Conservation (phyloP, 2,797 vertebrate species). For the Phyllotis vaccarum region DNA sequence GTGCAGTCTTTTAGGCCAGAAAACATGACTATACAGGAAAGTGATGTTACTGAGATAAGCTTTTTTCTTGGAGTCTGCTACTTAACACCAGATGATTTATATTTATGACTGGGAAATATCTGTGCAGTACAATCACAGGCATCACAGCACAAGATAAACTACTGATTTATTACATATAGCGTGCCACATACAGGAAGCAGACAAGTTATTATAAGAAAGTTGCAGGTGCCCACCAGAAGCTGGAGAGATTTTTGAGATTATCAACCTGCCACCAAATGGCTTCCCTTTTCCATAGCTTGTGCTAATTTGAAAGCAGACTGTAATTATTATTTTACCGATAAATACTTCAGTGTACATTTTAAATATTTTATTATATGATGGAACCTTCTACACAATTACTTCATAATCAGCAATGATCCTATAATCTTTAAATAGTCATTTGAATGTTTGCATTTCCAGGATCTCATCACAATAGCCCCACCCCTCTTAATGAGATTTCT, state of each 20-base stretch:
- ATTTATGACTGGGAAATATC: not conserved
- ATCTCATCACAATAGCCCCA: not conserved
- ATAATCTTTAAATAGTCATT: not conserved
- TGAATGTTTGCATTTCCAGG: not conserved
- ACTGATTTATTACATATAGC: not conserved
- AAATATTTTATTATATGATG: conserved; percentile 22
- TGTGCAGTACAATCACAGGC: not conserved
- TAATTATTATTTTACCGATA: not conserved
- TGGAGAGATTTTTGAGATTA: not conserved
- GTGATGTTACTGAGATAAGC: not conserved
- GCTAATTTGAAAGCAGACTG: conserved; percentile 10
- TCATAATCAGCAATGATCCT: conserved; percentile 24
- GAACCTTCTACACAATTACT: not conserved
- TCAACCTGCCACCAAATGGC: not conserved
- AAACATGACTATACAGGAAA: not conserved
- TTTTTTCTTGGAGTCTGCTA: not conserved
- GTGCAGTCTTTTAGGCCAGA: not conserved
- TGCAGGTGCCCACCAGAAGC: not conserved
- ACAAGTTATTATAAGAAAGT: not conserved
- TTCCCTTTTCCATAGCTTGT: not conserved
- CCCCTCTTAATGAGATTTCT: not conserved
- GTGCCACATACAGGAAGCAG: not conserved
- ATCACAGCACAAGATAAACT: not conserved
- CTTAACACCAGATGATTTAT: not conserved
- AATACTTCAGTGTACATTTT: not conserved